Percentiles rank a stretch among this genome's conserved stretches.
phyloP scores from a whole-genome alignment of 2,113 vertebrate species.

The Xiphophorus couchianus region DNA sequence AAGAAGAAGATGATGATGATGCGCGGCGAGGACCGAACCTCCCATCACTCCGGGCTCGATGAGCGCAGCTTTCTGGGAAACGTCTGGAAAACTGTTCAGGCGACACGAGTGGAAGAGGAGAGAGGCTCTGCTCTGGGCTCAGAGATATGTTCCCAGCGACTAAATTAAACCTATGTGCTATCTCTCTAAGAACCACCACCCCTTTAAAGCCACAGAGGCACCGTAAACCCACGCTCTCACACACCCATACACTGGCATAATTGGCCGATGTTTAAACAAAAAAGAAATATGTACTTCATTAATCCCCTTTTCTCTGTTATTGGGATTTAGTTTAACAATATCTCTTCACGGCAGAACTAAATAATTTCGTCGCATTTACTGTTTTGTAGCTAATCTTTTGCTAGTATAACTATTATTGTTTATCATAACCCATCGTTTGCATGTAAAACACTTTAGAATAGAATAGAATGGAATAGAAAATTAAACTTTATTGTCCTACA shows the following conservation, averaged over 20 bases:
- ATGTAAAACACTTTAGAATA: no score
- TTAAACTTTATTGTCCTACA: no score
- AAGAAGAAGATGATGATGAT: conserved; percentile 7
- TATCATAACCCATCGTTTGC: no score
- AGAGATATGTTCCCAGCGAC: conserved; percentile 45
- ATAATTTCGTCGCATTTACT: no score
- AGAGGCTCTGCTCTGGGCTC: conserved; percentile 27
- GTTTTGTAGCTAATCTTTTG: no score
- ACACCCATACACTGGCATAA: neutral
- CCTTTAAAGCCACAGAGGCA: conserved; percentile 77
- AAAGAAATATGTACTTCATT: no score
- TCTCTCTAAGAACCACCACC: conserved; percentile 69
- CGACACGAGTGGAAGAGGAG: neutral
- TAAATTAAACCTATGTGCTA: conserved; percentile 65
- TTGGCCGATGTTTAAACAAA: no score
- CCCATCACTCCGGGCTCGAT: conserved; percentile 67
- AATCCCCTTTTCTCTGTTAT: no score
- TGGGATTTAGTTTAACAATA: no score
- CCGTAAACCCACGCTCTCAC: neutral
- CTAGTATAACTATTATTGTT: no score
- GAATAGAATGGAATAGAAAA: no score
- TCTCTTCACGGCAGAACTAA: no score
- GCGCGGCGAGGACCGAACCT: conserved; percentile 57
- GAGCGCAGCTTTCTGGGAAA: conserved; percentile 23
- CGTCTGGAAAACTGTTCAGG: neutral